These are phyloP conservation scores for Choristoneura fumiferana DNA, from an alignment of 1,140 invertebrate species.

Conservation along the genomic window DNA sequence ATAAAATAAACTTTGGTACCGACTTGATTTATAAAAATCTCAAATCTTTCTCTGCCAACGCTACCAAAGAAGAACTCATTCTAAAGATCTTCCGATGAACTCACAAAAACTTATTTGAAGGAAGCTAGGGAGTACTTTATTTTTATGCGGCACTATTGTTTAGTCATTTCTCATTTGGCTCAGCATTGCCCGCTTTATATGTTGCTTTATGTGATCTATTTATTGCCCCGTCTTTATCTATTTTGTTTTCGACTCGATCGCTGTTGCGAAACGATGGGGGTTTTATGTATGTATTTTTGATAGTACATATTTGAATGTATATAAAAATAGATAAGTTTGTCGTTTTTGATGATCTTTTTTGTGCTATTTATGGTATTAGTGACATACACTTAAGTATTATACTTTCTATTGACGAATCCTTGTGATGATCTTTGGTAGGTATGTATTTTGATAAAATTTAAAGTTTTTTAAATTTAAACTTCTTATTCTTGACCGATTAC, in stretches of 20 bases:
- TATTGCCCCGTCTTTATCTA: slow-evolving; percentile 25
- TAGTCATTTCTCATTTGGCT: slow-evolving; percentile 62
- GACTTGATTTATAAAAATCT: slow-evolving; percentile 24
- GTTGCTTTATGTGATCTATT: slow-evolving; percentile 22
- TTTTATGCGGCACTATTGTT: slow-evolving; percentile 70
- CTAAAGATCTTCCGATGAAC: slow-evolving; percentile 71
- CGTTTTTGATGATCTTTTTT: no score
- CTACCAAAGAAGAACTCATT: slow-evolving; percentile 55
- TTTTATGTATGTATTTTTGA: no score
- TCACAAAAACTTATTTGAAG: slow-evolving; percentile 67
- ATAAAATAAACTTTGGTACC: no score
- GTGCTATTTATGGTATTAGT: no score
- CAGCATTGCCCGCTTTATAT: slow-evolving; percentile 20
- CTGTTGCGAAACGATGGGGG: not conserved
- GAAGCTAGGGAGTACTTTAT: slow-evolving; percentile 59
- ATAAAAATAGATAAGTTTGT: no score
- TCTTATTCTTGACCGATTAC: no score
- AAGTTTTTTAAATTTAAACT: no score
- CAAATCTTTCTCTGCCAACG: slow-evolving; percentile 36
- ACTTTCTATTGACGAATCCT: no score
- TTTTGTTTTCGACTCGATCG: slow-evolving; percentile 19
- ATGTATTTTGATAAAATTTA: no score
- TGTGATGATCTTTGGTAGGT: no score
- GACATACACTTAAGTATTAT: no score
- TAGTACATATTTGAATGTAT: no score